These are phyloP conservation scores for Holothuria leucospilota DNA, from an alignment of 53 echinoderm and acorn worm genomes.

Conservation along the genomic window DNA sequence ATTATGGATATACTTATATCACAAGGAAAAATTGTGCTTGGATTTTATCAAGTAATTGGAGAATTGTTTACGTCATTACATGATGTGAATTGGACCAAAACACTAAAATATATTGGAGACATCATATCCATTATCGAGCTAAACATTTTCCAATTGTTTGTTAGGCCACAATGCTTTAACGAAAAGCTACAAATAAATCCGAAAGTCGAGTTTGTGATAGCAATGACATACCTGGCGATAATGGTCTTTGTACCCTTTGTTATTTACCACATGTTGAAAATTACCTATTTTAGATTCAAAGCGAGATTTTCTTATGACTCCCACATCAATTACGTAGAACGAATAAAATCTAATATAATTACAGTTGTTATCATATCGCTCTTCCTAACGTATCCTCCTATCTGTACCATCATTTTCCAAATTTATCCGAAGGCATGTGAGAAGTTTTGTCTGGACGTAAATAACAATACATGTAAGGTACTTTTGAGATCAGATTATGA, in stretches of 20 bases:
- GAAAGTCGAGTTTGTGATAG: not conserved
- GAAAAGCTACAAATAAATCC: not conserved
- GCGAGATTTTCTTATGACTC: no score
- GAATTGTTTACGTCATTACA: not conserved
- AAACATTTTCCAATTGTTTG: no score
- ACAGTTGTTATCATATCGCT: conserved; percentile 37
- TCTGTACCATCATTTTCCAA: conserved; percentile 39
- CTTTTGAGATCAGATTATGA: conserved; percentile 57
- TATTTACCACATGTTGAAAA: not conserved
- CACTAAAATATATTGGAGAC: no score
- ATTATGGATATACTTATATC: not conserved
- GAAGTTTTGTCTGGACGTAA: conserved; percentile 42
- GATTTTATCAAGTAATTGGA: not conserved
- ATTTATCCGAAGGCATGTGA: conserved; percentile 58
- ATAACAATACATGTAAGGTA: not conserved
- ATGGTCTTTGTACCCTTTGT: not conserved
- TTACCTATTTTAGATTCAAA: not conserved
- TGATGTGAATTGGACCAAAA: no score
- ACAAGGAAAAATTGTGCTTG: no score
- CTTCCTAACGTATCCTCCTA: conserved; percentile 57
- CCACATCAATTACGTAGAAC: no score
- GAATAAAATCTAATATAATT: no score
- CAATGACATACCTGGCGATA: not conserved
- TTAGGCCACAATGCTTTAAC: not conserved
- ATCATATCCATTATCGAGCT: no score